Base-by-base conservation (phyloP, 2,113 vertebrate species). In the Rhabdornis inornatus region DNA sequence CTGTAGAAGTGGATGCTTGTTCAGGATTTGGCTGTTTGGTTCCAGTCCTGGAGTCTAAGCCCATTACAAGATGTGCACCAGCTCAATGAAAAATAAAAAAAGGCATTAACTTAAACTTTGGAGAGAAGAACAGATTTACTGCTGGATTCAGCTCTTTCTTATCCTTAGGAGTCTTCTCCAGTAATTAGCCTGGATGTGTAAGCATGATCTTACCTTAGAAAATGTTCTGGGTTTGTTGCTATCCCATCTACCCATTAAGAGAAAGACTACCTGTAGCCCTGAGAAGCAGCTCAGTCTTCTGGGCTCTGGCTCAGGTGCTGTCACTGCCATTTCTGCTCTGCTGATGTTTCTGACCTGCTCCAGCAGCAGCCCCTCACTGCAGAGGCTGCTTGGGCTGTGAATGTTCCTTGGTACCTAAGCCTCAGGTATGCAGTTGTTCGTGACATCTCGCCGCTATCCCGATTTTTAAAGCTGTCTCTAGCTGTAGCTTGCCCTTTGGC, bases 311-410 rank as follows among this genome's bases (percentile, higher is more conserved):
- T 56, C 23, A 1, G n/a, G 18, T 33, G 28, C 44, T n/a, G 17
- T 15, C 12, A 0, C 55, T 39, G 30, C 33, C 8, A 0, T 72
- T 84, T 53, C 49, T 87, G 28, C 59, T 37, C 82, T 21, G 16
- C 64, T 70, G 35, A 3, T 5, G 15, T 50, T 85, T 45, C 65
- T 40, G 47, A 82, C 57, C 45, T 7, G 1, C 61, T 57, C 24
- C 52, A 22, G 42, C 42, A 45, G 40, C 10, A 1, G 40, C 17
- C 39, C 21, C 6, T 1, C 0, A 1, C 6, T 15, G n/a, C 75
- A 53, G 47, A 40, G 70, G 21, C 64, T 37, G 0, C 57, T 45
- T 7, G 5, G 61, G 52, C 57, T 68, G 17, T 56, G 28, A 1
- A 9, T 78, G 61, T 52, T 71, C 11, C 1, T 30, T 3, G 24